These are phyloP conservation scores for Chrysodeixis includens DNA, from an alignment of 2,888 invertebrate genomes.

Conservation along the genomic window DNA sequence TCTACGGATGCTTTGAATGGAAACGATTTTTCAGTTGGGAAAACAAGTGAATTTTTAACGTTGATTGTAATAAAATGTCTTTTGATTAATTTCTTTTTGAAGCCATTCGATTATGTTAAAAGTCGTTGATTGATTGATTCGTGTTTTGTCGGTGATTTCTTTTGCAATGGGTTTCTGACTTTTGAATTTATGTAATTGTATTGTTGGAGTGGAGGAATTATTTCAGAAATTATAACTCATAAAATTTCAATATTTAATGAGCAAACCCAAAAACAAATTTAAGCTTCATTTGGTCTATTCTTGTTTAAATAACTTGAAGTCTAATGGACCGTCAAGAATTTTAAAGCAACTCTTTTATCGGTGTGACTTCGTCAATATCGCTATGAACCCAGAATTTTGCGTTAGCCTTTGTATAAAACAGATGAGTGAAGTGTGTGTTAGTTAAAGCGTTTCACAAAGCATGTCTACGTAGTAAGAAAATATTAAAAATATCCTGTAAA, in stretches of 20 bases:
- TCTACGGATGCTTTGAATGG: constrained; percentile 74
- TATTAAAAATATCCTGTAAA: background rate
- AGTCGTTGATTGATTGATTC: constrained; percentile 23
- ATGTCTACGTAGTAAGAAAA: background rate
- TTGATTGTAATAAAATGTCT: constrained; percentile 52
- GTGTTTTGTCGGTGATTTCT: constrained; percentile 23
- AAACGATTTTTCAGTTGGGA: constrained; percentile 78
- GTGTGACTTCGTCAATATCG: background rate
- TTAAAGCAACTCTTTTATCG: background rate
- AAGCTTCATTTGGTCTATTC: background rate
- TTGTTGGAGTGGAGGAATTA: background rate
- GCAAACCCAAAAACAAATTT: background rate
- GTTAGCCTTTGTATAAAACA: background rate
- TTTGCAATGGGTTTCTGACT: background rate
- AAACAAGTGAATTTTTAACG: constrained; percentile 68
- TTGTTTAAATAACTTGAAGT: background rate
- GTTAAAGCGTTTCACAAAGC: background rate
- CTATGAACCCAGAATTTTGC: background rate
- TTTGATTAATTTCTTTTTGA: constrained; percentile 47
- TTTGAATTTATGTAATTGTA: constrained; percentile 3
- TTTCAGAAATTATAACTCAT: background rate
- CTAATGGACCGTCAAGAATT: background rate
- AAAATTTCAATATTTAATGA: background rate
- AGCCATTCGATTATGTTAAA: constrained; percentile 35
- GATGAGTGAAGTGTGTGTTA: background rate